Evolutionary conservation across 1,140 invertebrate genomes (phyloP), one percentile per base, ranked within the genome.

Genomic region (Venustaconcha ellipsiformis): DNA sequence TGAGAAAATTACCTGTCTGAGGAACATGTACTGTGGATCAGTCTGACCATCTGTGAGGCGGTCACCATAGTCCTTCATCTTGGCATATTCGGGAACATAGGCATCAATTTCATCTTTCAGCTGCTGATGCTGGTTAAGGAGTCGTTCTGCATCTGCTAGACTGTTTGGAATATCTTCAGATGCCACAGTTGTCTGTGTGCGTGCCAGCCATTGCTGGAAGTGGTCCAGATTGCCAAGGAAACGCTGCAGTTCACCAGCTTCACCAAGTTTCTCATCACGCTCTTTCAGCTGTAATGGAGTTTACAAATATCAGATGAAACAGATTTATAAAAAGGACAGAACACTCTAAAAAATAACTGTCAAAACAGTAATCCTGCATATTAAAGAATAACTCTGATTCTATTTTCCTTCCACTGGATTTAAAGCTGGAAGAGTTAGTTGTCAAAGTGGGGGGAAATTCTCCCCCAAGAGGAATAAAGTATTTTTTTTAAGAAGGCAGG

Each of bases 61-160:
- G 86, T 99, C 97, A 67, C 99, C 99, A 89, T 99, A 99, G 83
- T 99, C 97, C 95, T 99, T 99, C 97, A 99, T 99, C 91, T 97
- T 97, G 80, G 94, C 89, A 88, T 99, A 99, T 89, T 99, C 98
- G 81, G 98, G 96, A 65, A 94, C 97, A 88, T 99, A 99, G 86
- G 98, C 99, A 88, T 99, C 97, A 83, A 99, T 99, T 90, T 99
- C 99, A 88, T 99, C 98, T 84, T 96, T 95, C 80, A 99, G 98
- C 77, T 96, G 96, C 91, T 98, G 96, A 91, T 99, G 99, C 81
- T 92, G 97, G 69, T 95, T 97, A 0, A 99, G 92, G 4, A 99
- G 91, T 89, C 97, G 96, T 90, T 99, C 98, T 23, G 98, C 98
- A 88, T 99, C 98, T 11, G 97, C 94, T 80, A 99, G 91, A 78